Evolutionary conservation across 2,888 invertebrate genomes (phyloP), one percentile per base, ranked within the genome.

Genomic region (Oconnorella tubifera): DNA sequence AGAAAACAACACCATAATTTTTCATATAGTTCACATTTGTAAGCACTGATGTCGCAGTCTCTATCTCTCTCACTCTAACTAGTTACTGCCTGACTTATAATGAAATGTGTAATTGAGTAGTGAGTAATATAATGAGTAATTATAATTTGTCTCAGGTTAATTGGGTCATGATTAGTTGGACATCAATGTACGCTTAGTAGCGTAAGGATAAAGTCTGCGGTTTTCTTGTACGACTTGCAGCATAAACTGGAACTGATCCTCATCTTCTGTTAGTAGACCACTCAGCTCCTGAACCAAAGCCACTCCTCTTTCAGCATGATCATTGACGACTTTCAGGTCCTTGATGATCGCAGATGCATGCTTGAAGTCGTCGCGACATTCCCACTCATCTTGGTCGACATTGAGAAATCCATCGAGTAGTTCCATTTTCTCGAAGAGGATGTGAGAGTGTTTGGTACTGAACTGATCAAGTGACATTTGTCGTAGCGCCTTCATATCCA

Each of bases 271-370:
- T 3, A 55, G 40, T 6, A 62, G 19, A 27, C 62, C 51, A 55
- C 62, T 62, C 27, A 31, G 33, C 28, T 62, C 55, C n/a, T 62
- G 62, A n/a, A 62, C 23, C n/a, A 62, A 55, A 32, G 62, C 55
- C 2, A 62, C 32, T n/a, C 55, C 32, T n/a, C 55, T 28, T 32
- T 51, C 62, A 4, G 62, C 55, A 51, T 62, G 53, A 14, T 62
- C 53, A 31, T 62, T 62, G 14, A 62, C 62, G 23, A 62, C 62
- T 32, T 29, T 62, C 2, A 62, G 27, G 4, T 40, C 25, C 25
- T 55, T 27, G 25, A 62, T 29, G 33, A 50, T 1, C 32, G 48
- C 56, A 28, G 56, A 27, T 27, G 29, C 60, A 14, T 51, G 10
- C 23, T 61, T 33, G 23, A 28, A 62, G 33, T 62, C 62, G 33